Conservation (phyloP, 2,113 vertebrate species). For the Istiophorus platypterus region DNA sequence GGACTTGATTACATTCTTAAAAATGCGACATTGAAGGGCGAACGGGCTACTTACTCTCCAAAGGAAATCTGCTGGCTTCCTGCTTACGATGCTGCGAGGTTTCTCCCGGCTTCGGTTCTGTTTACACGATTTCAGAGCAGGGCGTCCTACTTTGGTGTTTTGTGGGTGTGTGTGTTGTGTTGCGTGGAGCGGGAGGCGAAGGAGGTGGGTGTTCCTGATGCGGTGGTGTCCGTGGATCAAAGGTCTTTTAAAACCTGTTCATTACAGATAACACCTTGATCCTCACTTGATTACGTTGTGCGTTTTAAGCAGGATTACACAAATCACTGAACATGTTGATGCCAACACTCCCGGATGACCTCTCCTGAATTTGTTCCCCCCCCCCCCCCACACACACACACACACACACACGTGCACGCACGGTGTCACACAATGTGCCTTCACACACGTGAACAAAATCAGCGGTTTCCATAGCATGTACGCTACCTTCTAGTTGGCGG, state of each 20-base stretch:
- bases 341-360: not conserved
- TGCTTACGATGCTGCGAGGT: conserved; percentile 38
- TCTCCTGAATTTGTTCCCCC: no score
- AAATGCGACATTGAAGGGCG: conserved; percentile 68
- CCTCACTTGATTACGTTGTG: conserved; percentile 18
- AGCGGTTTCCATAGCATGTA: no score
- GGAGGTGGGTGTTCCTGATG: not conserved
- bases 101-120: conserved; percentile 38
- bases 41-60: conserved; percentile 59
- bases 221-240: not conserved
- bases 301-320: conserved; percentile 13
- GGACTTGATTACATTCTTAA: conserved; percentile 78
- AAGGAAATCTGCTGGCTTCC: conserved; percentile 61
- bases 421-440: not conserved
- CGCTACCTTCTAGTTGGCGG: no score
- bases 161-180: conserved; percentile 35
- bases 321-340: conserved; percentile 24
- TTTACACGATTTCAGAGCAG: conserved; percentile 36
- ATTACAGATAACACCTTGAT: conserved; percentile 6
- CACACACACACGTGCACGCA: no score
- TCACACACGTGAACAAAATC: no score
- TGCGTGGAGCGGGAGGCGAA: not conserved
- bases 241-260: conserved; percentile 13
- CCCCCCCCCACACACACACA: no score
- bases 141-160: conserved; percentile 27